Conservation (phyloP, 2,888 invertebrate species). For the Nymphalis polychloros region DNA sequence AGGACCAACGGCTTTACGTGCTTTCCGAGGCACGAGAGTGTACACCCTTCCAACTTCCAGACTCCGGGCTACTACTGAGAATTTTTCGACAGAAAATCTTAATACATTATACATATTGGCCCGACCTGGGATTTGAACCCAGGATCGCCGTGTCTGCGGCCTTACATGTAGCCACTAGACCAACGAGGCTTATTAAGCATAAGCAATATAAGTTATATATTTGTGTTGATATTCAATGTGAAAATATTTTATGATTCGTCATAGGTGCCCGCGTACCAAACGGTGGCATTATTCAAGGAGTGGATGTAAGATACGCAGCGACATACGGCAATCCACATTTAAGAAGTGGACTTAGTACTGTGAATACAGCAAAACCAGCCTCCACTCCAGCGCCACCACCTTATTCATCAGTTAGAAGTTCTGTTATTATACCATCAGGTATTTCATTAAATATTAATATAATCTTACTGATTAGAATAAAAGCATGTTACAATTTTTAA, state of each 20-base stretch:
- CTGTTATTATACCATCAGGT: conserved; percentile 74
- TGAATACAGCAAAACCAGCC: conserved; percentile 87
- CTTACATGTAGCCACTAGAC: no score
- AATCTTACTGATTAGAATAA: background rate
- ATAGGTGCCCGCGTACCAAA: conserved; percentile 60
- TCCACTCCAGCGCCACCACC: conserved; percentile 92
- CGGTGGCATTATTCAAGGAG: conserved; percentile 75
- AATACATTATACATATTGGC: no score
- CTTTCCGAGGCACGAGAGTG: no score
- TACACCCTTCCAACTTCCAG: no score
- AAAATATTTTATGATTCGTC: background rate
- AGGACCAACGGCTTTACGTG: no score
- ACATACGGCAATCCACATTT: conserved; percentile 95
- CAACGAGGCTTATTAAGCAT: no score
- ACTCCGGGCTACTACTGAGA: no score
- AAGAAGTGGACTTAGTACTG: conserved; percentile 83
- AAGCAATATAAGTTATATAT: no score
- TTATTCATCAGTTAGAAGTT: conserved; percentile 82
- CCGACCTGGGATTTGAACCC: no score
- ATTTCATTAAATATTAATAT: conserved; percentile 29
- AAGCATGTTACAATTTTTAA: background rate
- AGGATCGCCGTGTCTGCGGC: no score
- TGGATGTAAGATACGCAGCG: conserved; percentile 93
- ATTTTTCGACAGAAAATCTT: no score
- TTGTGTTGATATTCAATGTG: background rate